These are phyloP conservation scores for Metellina segmentata DNA, from an alignment of 2,888 invertebrate species.

Conservation along the genomic window DNA sequence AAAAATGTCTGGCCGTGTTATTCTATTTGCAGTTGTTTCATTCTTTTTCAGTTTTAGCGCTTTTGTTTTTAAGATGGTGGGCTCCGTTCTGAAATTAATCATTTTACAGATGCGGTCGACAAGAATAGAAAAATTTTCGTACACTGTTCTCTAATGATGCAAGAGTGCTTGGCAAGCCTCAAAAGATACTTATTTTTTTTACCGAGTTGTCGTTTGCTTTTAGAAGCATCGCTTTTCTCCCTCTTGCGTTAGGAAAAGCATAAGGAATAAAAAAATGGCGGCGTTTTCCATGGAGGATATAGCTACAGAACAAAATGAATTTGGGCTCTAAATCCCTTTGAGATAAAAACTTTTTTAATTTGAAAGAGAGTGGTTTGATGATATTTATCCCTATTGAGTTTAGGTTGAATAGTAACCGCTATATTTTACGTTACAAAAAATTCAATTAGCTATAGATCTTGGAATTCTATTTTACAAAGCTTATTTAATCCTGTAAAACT, in stretches of 20 bases:
- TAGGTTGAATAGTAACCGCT: not conserved
- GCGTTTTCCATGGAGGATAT: not conserved
- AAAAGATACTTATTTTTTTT: conserved; percentile 34
- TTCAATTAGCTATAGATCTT: not conserved
- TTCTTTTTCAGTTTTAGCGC: conserved; percentile 55
- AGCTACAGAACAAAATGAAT: not conserved
- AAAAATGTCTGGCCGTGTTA: conserved; percentile 52
- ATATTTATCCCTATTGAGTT: not conserved
- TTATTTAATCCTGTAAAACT: no score
- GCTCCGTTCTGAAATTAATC: conserved; percentile 58
- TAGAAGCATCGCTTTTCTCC: conserved; percentile 6
- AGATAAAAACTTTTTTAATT: not conserved
- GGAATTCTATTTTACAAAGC: no score
- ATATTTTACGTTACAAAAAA: not conserved
- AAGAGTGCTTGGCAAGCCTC: conserved; percentile 56
- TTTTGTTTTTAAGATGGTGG: conserved; percentile 57
- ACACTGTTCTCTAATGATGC: conserved; percentile 63
- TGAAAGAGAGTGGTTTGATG: not conserved
- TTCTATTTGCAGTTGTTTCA: conserved; percentile 62
- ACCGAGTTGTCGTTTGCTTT: not conserved
- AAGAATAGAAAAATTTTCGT: conserved; percentile 71
- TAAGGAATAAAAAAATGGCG: not conserved
- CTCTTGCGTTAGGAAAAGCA: not conserved
- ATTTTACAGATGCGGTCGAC: conserved; percentile 73
- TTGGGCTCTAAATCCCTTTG: not conserved